Evolutionary conservation across 35 echinoderm and acorn worm genomes (phyloP), one percentile per base, ranked within the genome.

Genomic region (Heliocidaris erythrogramma): DNA sequence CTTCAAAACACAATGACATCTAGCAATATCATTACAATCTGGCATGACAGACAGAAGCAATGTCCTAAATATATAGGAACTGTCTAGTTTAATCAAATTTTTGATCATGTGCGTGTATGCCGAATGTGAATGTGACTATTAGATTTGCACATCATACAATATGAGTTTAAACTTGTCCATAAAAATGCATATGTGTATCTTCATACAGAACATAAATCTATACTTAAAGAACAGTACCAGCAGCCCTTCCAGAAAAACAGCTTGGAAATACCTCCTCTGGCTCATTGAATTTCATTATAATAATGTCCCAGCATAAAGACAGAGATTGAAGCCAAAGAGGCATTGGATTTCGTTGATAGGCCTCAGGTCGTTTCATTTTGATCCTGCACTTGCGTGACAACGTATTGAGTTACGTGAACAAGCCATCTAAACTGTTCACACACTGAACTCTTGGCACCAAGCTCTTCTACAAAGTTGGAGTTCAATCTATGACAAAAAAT

Each of bases 221-320:
- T 69, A 27, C 2, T 17, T 69, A 65, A 18, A 10, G 14, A 65
- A 16, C 12, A 52, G 65, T 78, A 78, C 65, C 27, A 78, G 65
- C 24, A 78, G 65, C 17, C 21, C 2, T 78, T 27, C 65, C 65
- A 27, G 65, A 78, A 78, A 78, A 7, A 78, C 65, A 78, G 18
- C 21, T 21, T 78, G 18, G 65, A 69, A 78, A 27, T n/a, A n/a
- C 17, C 27, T 27, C 65, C 18, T 78, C 65, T n/a, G 21, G 27
- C 65, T n/a, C 65, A n/a, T 78, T 78, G 65, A 78, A 78, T 78
- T 78, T 78, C 27, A 78, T 78, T 78, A 27, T n/a, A 78, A n/a
- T 27, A 56, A 56, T 24, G 4, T 5, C 65, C 27, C 52, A 56
- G 21, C 27, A 78, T n/a, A 78, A 78, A 78, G 65, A n/a, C 27